phyloP scores from a whole-genome alignment of 2,113 vertebrate genomes.

The Neogobius melanostomus region DNA sequence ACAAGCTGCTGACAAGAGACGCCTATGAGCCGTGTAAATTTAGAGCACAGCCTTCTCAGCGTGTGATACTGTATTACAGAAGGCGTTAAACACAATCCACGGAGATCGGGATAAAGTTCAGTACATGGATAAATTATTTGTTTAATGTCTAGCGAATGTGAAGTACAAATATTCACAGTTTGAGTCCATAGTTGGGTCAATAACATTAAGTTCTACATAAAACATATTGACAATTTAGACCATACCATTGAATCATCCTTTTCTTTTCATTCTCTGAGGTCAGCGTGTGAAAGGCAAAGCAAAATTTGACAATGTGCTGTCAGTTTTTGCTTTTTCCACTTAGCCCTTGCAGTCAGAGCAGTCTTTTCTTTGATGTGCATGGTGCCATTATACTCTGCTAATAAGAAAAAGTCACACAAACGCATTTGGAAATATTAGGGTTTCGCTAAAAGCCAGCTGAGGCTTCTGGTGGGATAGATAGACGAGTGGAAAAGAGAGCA shows the following conservation, averaged over 20 bases:
- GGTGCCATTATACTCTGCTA: slow-evolving; percentile 44
- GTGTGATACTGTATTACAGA: background rate
- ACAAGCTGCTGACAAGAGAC: slow-evolving; percentile 1
- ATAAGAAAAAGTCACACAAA: slow-evolving; percentile 51
- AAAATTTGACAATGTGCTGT: slow-evolving; percentile 1
- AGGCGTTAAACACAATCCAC: slow-evolving; percentile 13
- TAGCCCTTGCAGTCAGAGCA: slow-evolving; percentile 42
- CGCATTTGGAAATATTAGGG: slow-evolving; percentile 45
- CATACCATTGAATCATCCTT: background rate
- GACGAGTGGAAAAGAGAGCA: slow-evolving; percentile 50
- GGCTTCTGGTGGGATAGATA: slow-evolving; percentile 16
- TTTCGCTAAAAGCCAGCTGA: slow-evolving; percentile 21
- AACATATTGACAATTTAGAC: background rate
- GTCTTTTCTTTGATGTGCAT: slow-evolving; percentile 52
- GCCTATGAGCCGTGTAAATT: background rate
- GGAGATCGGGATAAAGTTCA: background rate
- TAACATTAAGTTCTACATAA: background rate
- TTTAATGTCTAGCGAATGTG: too few species aligned
- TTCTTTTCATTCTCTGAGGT: background rate
- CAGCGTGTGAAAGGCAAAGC: slow-evolving; percentile 20
- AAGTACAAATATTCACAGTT: too few species aligned
- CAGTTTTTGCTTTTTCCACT: slow-evolving; percentile 15
- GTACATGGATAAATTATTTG: too few species aligned
- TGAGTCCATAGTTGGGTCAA: too few species aligned
- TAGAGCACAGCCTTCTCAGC: background rate